phyloP scores from a whole-genome alignment of 2,113 vertebrate genomes.

The Turnix velox region DNA sequence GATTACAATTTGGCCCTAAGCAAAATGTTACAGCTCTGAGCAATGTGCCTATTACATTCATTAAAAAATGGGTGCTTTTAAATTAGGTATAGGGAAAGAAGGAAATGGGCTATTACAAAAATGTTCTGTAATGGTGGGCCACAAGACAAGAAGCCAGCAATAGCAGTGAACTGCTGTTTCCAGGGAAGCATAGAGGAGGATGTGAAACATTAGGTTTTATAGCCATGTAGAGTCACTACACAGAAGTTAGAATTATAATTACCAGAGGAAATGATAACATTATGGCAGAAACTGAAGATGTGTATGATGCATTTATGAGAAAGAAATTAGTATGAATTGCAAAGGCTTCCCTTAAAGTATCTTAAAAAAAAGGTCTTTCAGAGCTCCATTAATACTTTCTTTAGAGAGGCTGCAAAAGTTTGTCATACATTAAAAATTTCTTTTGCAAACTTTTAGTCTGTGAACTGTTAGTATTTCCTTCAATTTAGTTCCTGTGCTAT shows the following conservation, averaged over 20 bases:
- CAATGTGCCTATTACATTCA: accelerated
- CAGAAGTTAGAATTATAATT: background rate
- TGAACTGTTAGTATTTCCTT: background rate
- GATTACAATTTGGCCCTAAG: background rate
- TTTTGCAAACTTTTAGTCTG: background rate
- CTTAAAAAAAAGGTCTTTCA: background rate
- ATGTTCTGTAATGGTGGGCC: background rate
- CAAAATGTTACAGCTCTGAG: background rate
- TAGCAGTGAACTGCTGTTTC: background rate
- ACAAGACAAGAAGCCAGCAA: background rate
- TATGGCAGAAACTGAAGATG: background rate
- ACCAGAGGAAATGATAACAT: background rate
- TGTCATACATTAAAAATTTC: background rate
- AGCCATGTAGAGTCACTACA: background rate
- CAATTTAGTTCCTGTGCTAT: background rate
- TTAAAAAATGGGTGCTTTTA: background rate
- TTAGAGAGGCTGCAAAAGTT: background rate
- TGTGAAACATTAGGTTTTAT: background rate
- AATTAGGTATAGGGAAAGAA: background rate
- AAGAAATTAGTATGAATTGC: background rate
- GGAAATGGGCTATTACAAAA: background rate
- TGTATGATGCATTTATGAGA: background rate
- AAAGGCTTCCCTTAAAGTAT: background rate
- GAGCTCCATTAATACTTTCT: background rate
- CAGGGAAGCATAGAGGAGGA: background rate